Base-by-base conservation (phyloP, 2,113 vertebrate species). In the Sturnira hondurensis region DNA sequence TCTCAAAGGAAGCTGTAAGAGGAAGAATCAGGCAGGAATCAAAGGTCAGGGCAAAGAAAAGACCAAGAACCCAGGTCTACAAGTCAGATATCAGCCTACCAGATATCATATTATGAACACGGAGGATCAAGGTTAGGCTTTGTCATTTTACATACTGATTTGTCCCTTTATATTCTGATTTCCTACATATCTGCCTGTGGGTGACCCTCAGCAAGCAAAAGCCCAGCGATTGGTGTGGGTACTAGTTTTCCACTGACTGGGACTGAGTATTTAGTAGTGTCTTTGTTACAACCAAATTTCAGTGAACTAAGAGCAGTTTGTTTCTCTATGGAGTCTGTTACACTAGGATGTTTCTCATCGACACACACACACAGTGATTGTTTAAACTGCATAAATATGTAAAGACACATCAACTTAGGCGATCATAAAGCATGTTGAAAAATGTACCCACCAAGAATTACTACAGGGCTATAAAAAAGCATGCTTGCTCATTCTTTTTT, bases 361-460 rank as follows among this genome's bases (percentile, higher is more conserved):
- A 86, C 47, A 96, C 87, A 97, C 68, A 96, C 43, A 82, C 14
- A 90, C 10, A 86, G 45, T 96, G 92, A 97, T 95, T 96, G 87
- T 89, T 96, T 91, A 91, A 96, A 95, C 83, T 94, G 94, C 83
- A 95, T 91, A 96, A 96, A 96, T 96, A 94, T 95, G 86, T 97
- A 97, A 96, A 95, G 83, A 86, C 70, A 61, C 43, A 96, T 97
- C 97, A 96, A 96, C 56, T 81, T 82, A 89, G 84, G 41, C 12
- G 7, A 70, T 92, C 68, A 93, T 95, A 95, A 97, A 95, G 84
- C 94, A 94, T 97, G 95, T 91, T 97, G 89, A 97, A 96, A 97
- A 97, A 97, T 95, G 83, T 86, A 93, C 91, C 96, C 91, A 94
- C 95, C 63, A 96, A 96, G 93, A 97, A 96, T 97, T 96, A 95